Evolutionary conservation across 2,113 vertebrate species (phyloP), one percentile per base, ranked within the genome.

Genomic region (Osmerus mordax): DNA sequence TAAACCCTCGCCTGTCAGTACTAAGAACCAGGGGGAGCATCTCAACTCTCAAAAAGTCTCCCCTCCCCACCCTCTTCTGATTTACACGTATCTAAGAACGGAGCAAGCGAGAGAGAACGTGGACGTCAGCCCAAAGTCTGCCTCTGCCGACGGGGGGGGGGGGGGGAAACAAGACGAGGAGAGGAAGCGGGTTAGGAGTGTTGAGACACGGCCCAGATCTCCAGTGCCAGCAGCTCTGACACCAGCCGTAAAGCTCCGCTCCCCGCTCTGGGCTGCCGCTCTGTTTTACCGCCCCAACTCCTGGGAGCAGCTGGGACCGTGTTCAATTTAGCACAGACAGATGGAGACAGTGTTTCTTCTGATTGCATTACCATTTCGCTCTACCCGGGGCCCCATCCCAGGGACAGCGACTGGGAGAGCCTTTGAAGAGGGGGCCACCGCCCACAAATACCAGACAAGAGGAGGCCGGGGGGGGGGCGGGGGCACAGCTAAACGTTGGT

Each of bases 291-390:
- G 76, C 77, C 78, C 12, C 25, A 81, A 86, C 87, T 80, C 85
- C 77, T 56, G 85, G 76, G 82, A 87, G 81, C 73, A 72, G 75
- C 77, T 81, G 84, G 71, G 84, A 86, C 84, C 80, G 86, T 85
- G 88, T 85, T 86, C 85, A 88, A 88, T 88, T 87, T 83, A 81
- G 80, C 74, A 76, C 81, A 81, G 85, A 85, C 86, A 90, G 88
- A 87, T 86, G 87, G 86, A 88, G 87, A 76, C 87, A 71, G 87
- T 87, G 86, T 89, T 87, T 76, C 23, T 78, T 79, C 79, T 86
- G 86, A 88, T 89, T 90, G 84, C 85, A 88, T 91, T 90, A 88
- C 81, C 86, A 90, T 89, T 87, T 85, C 75, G 61, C 74, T 66
- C 83, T 81, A 56, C 73, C 73, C 2, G 75, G 70, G 75, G 69